These are phyloP conservation scores for Rhodinocichla rosea DNA, from an alignment of 2,113 vertebrate species.

Conservation along the genomic window DNA sequence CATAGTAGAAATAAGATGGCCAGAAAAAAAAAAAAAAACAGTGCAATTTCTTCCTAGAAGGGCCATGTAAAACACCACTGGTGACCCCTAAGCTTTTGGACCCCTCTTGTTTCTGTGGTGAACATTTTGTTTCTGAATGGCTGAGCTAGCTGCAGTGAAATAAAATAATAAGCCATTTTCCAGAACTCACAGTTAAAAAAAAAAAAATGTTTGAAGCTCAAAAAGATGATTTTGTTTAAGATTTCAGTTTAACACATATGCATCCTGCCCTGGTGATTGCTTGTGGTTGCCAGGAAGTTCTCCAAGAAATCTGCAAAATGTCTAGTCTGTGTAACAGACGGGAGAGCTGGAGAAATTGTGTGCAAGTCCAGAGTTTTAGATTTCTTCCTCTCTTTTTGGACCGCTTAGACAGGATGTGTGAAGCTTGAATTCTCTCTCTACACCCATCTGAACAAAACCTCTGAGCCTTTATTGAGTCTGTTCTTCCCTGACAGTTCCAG, in stretches of 20 bases:
- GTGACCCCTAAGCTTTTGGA: background rate
- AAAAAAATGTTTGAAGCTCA: background rate
- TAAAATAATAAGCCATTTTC: background rate
- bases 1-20: background rate
- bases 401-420: slow-evolving; percentile 1
- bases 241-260: slow-evolving; percentile 58
- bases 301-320: slow-evolving; percentile 63
- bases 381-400: slow-evolving; percentile 28
- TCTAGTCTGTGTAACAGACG: slow-evolving; percentile 53
- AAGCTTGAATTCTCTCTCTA: slow-evolving; percentile 19
- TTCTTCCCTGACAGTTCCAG: background rate
- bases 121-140: background rate
- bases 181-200: background rate
- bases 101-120: background rate
- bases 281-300: slow-evolving; percentile 59
- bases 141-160: background rate
- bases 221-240: slow-evolving; percentile 52
- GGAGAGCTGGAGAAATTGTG: slow-evolving; percentile 41
- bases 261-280: slow-evolving; percentile 58
- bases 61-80: background rate
- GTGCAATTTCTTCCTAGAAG: background rate
- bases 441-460: slow-evolving; percentile 29
- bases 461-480: background rate
- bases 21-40: background rate
- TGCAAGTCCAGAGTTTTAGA: slow-evolving; percentile 33